Conservation (phyloP, 2,888 invertebrate genomes). For the Frankliniella intonsa region DNA sequence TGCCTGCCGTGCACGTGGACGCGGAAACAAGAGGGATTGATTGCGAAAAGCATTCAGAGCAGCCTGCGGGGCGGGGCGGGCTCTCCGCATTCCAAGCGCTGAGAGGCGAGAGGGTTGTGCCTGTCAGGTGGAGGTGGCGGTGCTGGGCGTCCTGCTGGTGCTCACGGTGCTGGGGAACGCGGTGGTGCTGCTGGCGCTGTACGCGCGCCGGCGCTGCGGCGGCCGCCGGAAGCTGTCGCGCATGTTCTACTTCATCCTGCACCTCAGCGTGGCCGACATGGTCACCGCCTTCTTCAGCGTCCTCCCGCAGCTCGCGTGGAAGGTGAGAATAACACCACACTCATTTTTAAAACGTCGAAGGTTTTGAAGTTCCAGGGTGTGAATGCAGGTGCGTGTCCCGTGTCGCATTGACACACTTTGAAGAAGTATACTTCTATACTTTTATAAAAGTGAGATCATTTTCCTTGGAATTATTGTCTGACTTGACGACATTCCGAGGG, state of each 20-base stretch:
- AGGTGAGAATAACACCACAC: constrained; percentile 45
- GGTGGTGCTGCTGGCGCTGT: constrained; percentile 56
- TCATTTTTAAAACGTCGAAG: no score
- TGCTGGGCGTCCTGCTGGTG: constrained; percentile 55
- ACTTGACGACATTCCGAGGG: no score
- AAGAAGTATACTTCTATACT: no score
- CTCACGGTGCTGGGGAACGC: constrained; percentile 59
- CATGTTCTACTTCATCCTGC: constrained; percentile 68
- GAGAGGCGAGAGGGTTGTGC: no score
- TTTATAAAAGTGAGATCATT: no score
- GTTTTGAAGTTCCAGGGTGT: no score
- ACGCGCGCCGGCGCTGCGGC: constrained; percentile 50
- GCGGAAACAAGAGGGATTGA: background rate
- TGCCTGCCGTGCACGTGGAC: background rate
- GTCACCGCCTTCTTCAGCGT: constrained; percentile 65
- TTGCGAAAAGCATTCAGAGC: background rate
- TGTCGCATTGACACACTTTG: no score
- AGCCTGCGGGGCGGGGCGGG: no score
- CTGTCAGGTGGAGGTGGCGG: constrained; percentile 53
- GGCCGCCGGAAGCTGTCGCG: constrained; percentile 57
- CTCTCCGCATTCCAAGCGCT: background rate
- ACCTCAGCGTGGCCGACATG: constrained; percentile 64
- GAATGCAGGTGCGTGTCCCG: no score
- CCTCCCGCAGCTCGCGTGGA: constrained; percentile 65
- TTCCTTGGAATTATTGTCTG: no score